Evolutionary conservation across 2,113 vertebrate genomes (phyloP), one percentile per base, ranked within the genome.

Genomic region (Crotalus tigris): DNA sequence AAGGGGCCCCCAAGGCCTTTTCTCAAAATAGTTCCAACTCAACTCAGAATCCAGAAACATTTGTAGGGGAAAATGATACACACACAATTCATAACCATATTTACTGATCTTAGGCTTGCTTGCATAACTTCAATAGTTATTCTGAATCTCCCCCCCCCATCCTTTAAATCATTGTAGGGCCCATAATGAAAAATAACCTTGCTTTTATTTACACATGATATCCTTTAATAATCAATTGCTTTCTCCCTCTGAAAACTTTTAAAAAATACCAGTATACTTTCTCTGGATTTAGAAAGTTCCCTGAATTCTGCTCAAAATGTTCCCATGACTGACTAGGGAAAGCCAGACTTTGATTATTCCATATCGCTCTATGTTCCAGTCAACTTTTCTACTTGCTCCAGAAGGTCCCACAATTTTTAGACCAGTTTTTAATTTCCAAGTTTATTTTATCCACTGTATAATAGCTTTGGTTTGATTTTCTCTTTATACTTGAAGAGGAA

Each of bases 11-110:
- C 92, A 85, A 61, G 91, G 94, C 6, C 93, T 92, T 95, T 85
- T 94, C 92, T 88, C 93, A 95, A 85, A 97, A 95, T 93, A 92
- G 75, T 92, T 95, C 81, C 90, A 54, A 95, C 93, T 95, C 93
- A 94, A 92, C 96, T 96, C 95, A 96, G 94, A 96, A 93, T 46
- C 46, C 93, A 95, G 91, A 69, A 96, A 94, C 33, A 29, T 93
- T 91, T 90, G 93, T 39, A 86, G 94, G 90, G 24, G 91, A 93
- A 95, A 94, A 94, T 85, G 93, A 93, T 95, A 46, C 75, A 91
- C 91, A 57, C 94, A 19, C 94, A 3, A 1, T 39, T 86, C 57
- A 88, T 91, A 92, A 58, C 44, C 94, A 89, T 61, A 91, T 89
- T 51, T 94, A 88, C 87, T 92, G 95, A 92, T 91, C 90, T 93